Evolutionary conservation across 2,888 invertebrate genomes (phyloP).

Genomic region (Chloromyia formosa): DNA sequence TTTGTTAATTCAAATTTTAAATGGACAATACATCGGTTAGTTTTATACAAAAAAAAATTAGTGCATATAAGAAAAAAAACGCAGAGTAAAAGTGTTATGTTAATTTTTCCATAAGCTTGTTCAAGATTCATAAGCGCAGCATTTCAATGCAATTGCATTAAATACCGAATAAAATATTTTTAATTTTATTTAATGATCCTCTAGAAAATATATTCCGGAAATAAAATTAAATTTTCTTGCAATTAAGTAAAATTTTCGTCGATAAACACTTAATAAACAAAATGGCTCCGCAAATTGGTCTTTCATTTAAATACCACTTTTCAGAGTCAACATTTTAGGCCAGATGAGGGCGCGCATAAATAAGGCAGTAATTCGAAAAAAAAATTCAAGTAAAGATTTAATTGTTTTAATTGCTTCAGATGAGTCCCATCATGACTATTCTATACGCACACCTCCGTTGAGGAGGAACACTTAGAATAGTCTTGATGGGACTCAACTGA

Average conservation of each 20-base stretch:
- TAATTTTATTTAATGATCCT: not conserved
- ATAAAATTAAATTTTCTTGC: constrained; percentile 7
- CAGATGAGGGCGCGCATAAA: not conserved
- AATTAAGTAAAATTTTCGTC: not conserved
- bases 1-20: not conserved
- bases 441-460: too few relatives aligned
- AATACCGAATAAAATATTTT: not conserved
- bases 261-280: not conserved
- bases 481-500: too few relatives aligned
- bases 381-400: too few relatives aligned
- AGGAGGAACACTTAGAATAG: too few relatives aligned
- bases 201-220: not conserved
- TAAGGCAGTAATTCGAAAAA: too few relatives aligned
- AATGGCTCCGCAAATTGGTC: too few relatives aligned
- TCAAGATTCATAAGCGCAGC: not conserved
- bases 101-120: not conserved
- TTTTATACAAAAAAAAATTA: constrained; percentile 6
- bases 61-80: not conserved
- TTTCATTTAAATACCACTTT: not conserved
- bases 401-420: too few relatives aligned
- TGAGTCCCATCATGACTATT: too few relatives aligned
- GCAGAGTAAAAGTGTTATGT: not conserved
- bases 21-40: not conserved
- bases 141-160: not conserved
- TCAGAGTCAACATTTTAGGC: not conserved